A percentile compares a stretch with the other conserved stretches of the same genome.
These are phyloP conservation scores for Melanotaenia boesemani DNA, from an alignment of 2,797 vertebrate genomes.

Conservation along the genomic window DNA sequence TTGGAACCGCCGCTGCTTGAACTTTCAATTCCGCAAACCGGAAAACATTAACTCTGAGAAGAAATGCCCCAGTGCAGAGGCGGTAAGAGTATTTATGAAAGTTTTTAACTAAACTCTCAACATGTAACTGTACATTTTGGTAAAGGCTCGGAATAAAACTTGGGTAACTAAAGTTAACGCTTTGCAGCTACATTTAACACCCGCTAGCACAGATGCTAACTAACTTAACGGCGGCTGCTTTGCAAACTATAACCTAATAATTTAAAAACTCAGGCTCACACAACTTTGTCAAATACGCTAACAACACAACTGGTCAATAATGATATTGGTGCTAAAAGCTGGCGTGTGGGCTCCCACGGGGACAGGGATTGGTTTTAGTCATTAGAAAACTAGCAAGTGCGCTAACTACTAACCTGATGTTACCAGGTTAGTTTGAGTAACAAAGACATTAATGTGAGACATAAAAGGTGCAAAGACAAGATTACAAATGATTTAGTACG, in stretches of 20 bases:
- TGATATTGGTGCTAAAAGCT: too few species aligned
- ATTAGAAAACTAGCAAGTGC: too few species aligned
- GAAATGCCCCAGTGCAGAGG: constrained; percentile 21
- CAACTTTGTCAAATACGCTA: rapidly evolving
- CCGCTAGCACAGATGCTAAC: constrained; percentile 16
- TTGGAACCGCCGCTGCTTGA: background rate
- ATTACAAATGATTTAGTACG: too few species aligned
- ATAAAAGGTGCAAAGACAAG: background rate
- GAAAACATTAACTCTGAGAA: background rate
- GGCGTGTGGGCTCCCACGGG: too few species aligned
- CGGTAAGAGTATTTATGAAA: constrained; percentile 2
- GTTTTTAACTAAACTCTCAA: background rate
- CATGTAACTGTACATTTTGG: too few species aligned
- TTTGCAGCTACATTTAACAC: background rate
- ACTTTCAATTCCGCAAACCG: background rate
- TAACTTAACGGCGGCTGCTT: background rate
- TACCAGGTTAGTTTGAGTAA: background rate
- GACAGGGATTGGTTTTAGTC: too few species aligned
- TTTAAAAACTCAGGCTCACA: too few species aligned
- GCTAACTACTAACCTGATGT: too few species aligned
- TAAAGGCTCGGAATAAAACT: background rate
- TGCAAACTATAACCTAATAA: background rate
- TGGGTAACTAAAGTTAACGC: background rate
- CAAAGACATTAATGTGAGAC: background rate
- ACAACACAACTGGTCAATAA: too few species aligned